A percentile compares a stretch with the other conserved stretches of the same genome.
phyloP scores from a whole-genome alignment of 2,113 vertebrate species.

The Protobothrops mucrosquamatus region DNA sequence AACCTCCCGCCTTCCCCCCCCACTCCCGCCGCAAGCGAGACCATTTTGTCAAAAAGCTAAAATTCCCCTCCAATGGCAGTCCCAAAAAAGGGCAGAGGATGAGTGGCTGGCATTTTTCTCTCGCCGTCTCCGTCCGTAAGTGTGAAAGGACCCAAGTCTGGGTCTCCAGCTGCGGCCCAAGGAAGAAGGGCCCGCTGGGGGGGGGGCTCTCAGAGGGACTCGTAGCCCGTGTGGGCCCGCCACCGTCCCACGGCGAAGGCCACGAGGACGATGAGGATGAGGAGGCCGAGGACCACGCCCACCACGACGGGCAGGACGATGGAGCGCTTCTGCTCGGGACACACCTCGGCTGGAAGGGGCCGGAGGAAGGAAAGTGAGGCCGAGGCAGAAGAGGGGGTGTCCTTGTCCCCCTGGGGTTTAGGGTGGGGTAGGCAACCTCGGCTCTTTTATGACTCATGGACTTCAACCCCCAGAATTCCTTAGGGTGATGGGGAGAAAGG shows the following conservation, averaged over 20 bases:
- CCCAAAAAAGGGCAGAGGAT: background rate
- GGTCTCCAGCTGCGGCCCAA: background rate
- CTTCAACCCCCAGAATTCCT: too few species aligned
- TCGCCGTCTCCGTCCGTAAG: accelerated
- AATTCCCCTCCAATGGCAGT: background rate
- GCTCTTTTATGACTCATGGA: too few species aligned
- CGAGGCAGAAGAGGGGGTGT: background rate
- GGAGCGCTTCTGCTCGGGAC: slow-evolving; percentile 55
- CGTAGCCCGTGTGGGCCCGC: slow-evolving; percentile 69
- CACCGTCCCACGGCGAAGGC: slow-evolving; percentile 71
- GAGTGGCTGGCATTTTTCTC: background rate
- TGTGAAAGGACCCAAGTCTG: background rate
- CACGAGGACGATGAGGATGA: slow-evolving; percentile 75
- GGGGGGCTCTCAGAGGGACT: slow-evolving; percentile 72
- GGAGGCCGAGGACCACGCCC: slow-evolving; percentile 72
- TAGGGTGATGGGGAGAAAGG: background rate
- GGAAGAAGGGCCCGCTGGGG: accelerated
- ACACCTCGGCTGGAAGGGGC: slow-evolving; percentile 62
- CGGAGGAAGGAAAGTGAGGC: background rate
- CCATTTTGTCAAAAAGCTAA: background rate
- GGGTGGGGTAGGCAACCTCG: too few species aligned
- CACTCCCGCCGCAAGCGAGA: background rate
- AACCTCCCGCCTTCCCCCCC: background rate
- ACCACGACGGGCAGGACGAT: slow-evolving; percentile 75
- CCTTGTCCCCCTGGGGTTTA: accelerated